A percentile compares a stretch with the other conserved stretches of the same genome.
These are phyloP conservation scores for Mico argentatus DNA, from an alignment of 2,797 vertebrate genomes.

Conservation along the genomic window DNA sequence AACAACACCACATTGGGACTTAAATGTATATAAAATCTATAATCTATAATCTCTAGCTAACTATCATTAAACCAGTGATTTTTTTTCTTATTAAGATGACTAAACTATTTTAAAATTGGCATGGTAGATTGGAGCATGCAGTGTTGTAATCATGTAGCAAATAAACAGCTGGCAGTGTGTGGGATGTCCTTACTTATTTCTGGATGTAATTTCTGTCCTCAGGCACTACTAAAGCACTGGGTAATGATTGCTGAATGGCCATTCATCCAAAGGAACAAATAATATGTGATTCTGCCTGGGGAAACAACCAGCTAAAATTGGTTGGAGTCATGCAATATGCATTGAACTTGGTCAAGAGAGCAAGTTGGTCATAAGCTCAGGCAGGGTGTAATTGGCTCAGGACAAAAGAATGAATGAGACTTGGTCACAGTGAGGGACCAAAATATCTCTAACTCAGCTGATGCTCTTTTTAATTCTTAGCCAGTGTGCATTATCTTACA, in stretches of 20 bases:
- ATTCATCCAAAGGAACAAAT: conserved; percentile 70
- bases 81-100: neutral
- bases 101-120: conserved; percentile 10
- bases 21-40: neutral
- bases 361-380: conserved; percentile 51
- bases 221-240: conserved; percentile 50
- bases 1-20: neutral
- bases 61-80: neutral
- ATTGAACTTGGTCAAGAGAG: conserved; percentile 53
- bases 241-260: conserved; percentile 67
- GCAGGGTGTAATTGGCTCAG: conserved; percentile 51
- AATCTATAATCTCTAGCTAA: neutral
- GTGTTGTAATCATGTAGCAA: conserved; percentile 26
- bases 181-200: conserved; percentile 56
- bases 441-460: neutral
- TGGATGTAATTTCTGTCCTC: conserved; percentile 48
- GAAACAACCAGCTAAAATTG: conserved; percentile 72
- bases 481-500: neutral
- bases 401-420: conserved; percentile 42
- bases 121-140: neutral
- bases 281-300: conserved; percentile 68
- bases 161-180: conserved; percentile 52
- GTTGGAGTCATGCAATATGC: conserved; percentile 67
- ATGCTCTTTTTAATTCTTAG: neutral
- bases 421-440: conserved; percentile 10